A percentile compares a stretch with the other conserved stretches of the same genome.
phyloP scores from a whole-genome alignment of 2,888 invertebrate genomes.

The Pammene aurita region DNA sequence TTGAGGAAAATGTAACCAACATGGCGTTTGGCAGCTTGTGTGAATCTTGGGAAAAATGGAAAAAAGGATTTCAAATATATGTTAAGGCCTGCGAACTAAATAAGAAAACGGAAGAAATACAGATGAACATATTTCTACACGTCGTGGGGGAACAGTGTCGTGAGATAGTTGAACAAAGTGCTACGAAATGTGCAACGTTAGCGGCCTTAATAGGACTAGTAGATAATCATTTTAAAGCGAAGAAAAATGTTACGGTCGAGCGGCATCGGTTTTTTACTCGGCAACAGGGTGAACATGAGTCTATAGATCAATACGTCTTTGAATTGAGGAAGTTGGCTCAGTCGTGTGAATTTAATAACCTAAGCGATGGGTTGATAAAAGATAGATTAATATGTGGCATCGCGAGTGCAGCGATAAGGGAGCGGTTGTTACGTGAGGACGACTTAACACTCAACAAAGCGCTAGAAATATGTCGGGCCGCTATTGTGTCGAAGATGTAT shows the following conservation, averaged over 20 bases:
- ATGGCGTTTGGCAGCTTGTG: not conserved
- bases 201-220: not conserved
- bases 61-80: conserved; percentile 8
- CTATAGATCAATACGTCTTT: too few relatives aligned
- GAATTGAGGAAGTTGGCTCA: too few relatives aligned
- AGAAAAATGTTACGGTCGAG: conserved; percentile 19
- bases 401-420: conserved; percentile 7
- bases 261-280: conserved; percentile 18
- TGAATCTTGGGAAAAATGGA: conserved; percentile 8
- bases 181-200: not conserved
- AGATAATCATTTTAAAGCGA: conserved; percentile 4
- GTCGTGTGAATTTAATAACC: too few relatives aligned
- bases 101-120: too few relatives aligned
- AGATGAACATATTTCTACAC: conserved; percentile 1
- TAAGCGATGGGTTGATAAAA: too few relatives aligned
- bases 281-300: too few relatives aligned
- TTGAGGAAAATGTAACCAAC: not conserved
- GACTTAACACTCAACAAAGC: conserved; percentile 5
- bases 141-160: conserved; percentile 13
- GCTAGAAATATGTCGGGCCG: conserved; percentile 7
- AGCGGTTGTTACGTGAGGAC: conserved; percentile 4
- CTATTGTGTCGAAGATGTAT: not conserved
- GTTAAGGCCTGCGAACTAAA: conserved; percentile 1
- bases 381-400: too few relatives aligned
- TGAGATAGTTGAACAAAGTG: not conserved